Base-by-base conservation (phyloP, 2,113 vertebrate species). In the Ornithorhynchus anatinus region DNA sequence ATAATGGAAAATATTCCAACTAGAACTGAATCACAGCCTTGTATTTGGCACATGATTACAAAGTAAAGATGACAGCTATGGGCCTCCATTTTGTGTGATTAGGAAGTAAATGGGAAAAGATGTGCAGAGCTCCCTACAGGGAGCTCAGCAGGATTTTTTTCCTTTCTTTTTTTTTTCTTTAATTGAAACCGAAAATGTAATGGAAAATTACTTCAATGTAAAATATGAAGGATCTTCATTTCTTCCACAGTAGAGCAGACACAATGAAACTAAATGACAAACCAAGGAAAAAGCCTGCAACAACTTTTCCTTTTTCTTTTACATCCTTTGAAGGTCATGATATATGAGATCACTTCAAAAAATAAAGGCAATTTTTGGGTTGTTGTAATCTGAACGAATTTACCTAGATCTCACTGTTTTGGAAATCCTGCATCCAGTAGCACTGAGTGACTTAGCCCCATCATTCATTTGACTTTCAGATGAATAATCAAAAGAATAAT, bases 1-100 rank as follows among this genome's bases (percentile, higher is more conserved):
- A 81, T 80, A 90, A 81, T 53, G 59, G 38, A 87, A 92, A 89
- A 81, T 79, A 87, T 51, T 85, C 67, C 54, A 59, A 67, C 40
- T 72, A 84, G 51, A 84, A 80, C 10, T 1, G 7, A 80, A 79
- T 62, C 50, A 19, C 29, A 60, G 40, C 51, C 35, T 54, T 70
- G 52, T 50, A 71, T 50, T 75, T 13, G 11, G 22, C 32, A 43
- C 32, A 29, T 75, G 48, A 76, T 65, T 73, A 35, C 48, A 61
- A 70, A 87, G 36, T 54, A 72, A 44, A 68, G 56, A 66, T 43
- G 73, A 61, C 40, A 79, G n/a, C 1, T 44, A 14, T 72, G 10
- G 31, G 39, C 8, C 58, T 82, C 38, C 23, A 56, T 84, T 81
- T 78, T 64, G 9, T 79, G 17, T 54, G 48, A 75, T 81, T 75